These are phyloP conservation scores for Aspidoscelis tigris DNA, from an alignment of 2,113 vertebrate genomes.

Conservation along the genomic window DNA sequence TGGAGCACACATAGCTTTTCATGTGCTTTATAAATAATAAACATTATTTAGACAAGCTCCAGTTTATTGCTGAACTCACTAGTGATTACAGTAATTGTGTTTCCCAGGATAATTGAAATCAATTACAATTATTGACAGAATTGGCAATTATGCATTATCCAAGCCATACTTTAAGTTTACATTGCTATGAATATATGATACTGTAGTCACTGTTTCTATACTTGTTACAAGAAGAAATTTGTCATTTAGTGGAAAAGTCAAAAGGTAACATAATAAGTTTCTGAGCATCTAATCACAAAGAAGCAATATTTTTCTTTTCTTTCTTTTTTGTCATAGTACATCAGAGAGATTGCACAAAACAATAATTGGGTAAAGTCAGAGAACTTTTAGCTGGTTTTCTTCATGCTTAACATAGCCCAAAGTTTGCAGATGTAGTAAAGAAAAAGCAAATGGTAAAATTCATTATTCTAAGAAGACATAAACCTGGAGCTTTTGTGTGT, in stretches of 20 bases:
- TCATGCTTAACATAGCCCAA: not conserved
- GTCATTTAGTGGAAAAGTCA: not conserved
- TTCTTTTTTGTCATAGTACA: too few species aligned
- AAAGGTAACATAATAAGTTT: not conserved
- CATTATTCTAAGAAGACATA: not conserved
- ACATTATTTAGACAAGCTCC: not conserved
- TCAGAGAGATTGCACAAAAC: too few species aligned
- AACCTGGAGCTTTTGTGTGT: not conserved
- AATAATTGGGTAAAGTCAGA: too few species aligned
- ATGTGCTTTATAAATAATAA: not conserved
- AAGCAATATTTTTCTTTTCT: not conserved
- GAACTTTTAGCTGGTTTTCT: too few species aligned
- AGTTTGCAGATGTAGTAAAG: not conserved
- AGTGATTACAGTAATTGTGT: not conserved
- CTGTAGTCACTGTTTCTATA: not conserved
- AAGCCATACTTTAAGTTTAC: not conserved
- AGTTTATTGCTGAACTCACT: not conserved
- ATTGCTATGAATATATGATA: not conserved
- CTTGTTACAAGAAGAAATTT: not conserved
- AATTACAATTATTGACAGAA: constrained; percentile 3
- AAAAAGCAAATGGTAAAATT: not conserved
- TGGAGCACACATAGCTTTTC: not conserved
- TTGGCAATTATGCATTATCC: not conserved
- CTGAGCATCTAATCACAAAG: not conserved
- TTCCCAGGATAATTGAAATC: not conserved